phyloP scores from a whole-genome alignment of 2,888 invertebrate genomes.

The Hedya salicella region DNA sequence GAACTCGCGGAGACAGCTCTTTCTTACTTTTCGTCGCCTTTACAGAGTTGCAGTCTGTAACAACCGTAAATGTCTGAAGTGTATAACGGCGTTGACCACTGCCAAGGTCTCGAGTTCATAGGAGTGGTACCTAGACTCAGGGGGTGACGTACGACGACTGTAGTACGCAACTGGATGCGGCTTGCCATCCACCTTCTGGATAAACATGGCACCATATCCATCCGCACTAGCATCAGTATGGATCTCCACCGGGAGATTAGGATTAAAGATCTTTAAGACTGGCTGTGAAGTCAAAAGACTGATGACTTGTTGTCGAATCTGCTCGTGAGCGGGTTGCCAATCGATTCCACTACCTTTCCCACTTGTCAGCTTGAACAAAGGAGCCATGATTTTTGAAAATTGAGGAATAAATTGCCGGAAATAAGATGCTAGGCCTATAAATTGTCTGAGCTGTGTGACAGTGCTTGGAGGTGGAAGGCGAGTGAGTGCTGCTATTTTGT shows the following conservation, averaged over 20 bases:
- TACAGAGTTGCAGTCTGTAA: constrained; percentile 46
- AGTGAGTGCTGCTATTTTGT: constrained; percentile 12
- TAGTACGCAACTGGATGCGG: constrained; percentile 15
- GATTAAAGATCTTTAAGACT: constrained; percentile 24
- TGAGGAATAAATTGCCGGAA: constrained; percentile 45
- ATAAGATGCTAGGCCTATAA: constrained; percentile 47
- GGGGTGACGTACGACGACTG: constrained; percentile 11
- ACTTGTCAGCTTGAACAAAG: neutral
- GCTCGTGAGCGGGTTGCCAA: constrained; percentile 6
- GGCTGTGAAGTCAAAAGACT: constrained; percentile 3
- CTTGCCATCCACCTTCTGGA: constrained; percentile 3
- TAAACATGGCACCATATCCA: constrained; percentile 19
- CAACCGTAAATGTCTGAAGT: constrained; percentile 46
- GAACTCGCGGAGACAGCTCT: constrained; percentile 45
- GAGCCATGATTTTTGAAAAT: neutral
- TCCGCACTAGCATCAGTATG: too few relatives aligned
- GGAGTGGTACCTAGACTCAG: constrained; percentile 36
- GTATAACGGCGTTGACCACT: constrained; percentile 29
- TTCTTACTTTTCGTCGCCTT: constrained; percentile 42
- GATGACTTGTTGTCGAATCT: constrained; percentile 17
- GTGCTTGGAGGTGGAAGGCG: constrained; percentile 23
- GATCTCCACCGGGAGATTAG: constrained; percentile 4
- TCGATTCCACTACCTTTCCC: neutral
- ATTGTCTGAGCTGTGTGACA: neutral
- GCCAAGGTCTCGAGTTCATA: constrained; percentile 44